Evolutionary conservation across 2,113 vertebrate species (phyloP).

Genomic region (Puffinus mauretanicus): DNA sequence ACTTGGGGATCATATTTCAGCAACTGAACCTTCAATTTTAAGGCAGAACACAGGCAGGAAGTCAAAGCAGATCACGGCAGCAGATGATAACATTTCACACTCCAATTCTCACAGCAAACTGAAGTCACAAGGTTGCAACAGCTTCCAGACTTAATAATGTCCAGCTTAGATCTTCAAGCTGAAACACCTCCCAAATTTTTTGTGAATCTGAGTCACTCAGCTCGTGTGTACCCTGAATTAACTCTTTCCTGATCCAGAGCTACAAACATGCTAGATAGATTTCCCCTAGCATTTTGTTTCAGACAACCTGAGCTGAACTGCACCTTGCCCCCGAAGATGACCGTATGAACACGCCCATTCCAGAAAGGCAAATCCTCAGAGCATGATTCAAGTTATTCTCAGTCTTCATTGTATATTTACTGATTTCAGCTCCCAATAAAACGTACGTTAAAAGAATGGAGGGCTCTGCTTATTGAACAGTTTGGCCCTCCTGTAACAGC

Average conservation of each 20-base stretch:
- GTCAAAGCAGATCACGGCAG: conserved; percentile 36
- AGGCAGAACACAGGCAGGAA: background rate
- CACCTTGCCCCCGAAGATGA: background rate
- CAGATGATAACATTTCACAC: conserved; percentile 17
- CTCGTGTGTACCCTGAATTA: background rate
- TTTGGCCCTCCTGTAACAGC: background rate
- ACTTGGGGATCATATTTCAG: background rate
- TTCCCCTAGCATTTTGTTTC: background rate
- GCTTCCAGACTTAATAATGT: background rate
- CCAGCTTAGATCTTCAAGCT: background rate
- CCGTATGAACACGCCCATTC: background rate
- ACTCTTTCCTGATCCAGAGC: background rate
- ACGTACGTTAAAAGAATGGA: background rate
- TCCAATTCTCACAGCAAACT: background rate
- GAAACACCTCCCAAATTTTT: background rate
- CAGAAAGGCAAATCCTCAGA: background rate
- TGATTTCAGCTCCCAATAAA: background rate
- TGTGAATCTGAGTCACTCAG: background rate
- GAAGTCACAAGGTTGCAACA: background rate
- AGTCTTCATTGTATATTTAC: background rate
- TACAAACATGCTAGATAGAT: background rate
- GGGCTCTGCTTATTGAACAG: background rate
- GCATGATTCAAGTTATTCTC: background rate
- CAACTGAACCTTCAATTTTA: conserved; percentile 19
- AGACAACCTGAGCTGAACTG: background rate